phyloP scores from a whole-genome alignment of 2,113 vertebrate genomes.

The Pachyramphus minor region DNA sequence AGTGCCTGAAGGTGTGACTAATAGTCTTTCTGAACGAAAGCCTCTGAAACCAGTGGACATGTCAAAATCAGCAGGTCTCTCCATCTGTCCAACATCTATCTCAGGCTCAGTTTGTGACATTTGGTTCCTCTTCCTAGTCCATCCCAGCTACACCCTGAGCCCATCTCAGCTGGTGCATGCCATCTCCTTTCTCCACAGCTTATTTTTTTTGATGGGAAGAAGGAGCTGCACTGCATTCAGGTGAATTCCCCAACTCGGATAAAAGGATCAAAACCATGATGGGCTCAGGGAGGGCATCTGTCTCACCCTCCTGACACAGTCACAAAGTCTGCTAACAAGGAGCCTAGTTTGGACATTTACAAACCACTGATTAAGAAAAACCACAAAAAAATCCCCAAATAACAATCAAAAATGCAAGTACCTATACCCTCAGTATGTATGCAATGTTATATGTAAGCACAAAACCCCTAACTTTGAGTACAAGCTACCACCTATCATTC shows the following conservation, averaged over 20 bases:
- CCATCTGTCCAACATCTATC: background rate
- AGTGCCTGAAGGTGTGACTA: background rate
- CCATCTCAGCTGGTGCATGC: background rate
- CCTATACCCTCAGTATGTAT: background rate
- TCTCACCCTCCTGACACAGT: background rate
- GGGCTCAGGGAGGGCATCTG: background rate
- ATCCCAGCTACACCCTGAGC: background rate
- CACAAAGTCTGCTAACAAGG: background rate
- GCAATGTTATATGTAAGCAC: background rate
- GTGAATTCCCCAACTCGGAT: background rate
- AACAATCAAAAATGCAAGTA: background rate
- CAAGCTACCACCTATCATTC: background rate
- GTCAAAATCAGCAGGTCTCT: background rate
- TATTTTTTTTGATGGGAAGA: background rate
- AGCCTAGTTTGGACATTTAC: background rate
- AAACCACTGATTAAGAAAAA: background rate
- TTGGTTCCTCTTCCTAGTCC: background rate
- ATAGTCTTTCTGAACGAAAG: background rate
- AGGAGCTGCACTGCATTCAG: background rate
- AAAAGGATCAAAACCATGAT: background rate
- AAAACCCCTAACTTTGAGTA: background rate
- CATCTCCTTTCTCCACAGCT: background rate
- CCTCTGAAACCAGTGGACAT: background rate
- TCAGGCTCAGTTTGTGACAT: background rate
- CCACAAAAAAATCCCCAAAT: background rate